Percentiles rank a stretch among this genome's conserved stretches.
Evolutionary conservation across 2,113 vertebrate genomes (phyloP).

Genomic region (Myotis brandtii): DNA sequence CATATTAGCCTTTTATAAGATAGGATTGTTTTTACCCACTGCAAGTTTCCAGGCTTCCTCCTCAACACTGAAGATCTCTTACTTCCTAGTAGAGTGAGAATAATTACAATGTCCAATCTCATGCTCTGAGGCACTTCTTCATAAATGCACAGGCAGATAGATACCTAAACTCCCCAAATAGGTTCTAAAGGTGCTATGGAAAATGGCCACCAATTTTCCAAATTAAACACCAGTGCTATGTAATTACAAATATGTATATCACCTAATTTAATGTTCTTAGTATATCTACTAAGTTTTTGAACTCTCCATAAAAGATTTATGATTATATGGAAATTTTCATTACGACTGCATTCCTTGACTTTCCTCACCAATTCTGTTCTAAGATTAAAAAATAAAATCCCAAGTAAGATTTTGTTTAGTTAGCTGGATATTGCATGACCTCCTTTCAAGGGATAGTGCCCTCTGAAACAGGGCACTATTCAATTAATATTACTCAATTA

Average conservation of each 20-base stretch:
- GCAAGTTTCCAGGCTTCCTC: neutral
- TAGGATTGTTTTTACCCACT: neutral
- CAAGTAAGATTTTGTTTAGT: neutral
- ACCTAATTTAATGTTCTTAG: neutral
- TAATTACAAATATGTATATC: neutral
- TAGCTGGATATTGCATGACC: neutral
- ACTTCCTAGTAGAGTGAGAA: neutral
- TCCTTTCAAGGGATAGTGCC: neutral
- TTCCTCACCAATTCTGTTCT: constrained; percentile 3
- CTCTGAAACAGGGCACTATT: neutral
- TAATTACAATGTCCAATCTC: neutral
- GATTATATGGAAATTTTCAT: neutral
- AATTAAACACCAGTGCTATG: neutral
- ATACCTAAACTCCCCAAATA: neutral
- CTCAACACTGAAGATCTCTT: neutral
- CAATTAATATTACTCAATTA: neutral
- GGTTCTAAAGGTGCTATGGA: neutral
- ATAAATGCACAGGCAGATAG: neutral
- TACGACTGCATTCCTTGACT: neutral
- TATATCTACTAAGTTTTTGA: constrained; percentile 7
- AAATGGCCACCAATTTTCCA: neutral
- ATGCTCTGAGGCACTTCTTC: neutral
- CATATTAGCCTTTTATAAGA: no score
- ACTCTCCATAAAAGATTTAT: neutral
- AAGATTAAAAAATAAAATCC: neutral